Conservation (phyloP, 2,797 vertebrate species). For the Spatula clypeata region DNA sequence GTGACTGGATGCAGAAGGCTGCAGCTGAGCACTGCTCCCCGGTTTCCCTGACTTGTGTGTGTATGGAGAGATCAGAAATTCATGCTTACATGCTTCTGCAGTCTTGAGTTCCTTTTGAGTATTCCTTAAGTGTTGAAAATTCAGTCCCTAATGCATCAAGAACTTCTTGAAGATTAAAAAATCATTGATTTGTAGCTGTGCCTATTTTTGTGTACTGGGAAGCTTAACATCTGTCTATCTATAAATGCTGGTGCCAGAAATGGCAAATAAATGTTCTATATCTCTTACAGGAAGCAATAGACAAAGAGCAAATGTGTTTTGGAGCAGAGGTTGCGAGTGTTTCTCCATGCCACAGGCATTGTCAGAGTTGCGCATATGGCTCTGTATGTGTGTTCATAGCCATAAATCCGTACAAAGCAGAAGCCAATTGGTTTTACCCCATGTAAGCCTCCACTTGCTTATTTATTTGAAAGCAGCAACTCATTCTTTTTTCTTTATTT, state of each 20-base stretch:
- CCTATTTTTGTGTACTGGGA: background rate
- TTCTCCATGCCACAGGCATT: background rate
- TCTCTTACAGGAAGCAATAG: background rate
- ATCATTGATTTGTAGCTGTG: background rate
- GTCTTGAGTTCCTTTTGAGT: background rate
- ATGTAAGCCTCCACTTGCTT: background rate
- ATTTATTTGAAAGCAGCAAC: background rate
- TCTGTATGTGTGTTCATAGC: background rate
- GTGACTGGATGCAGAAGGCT: background rate
- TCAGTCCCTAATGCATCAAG: background rate
- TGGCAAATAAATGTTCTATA: background rate
- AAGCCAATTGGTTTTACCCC: background rate
- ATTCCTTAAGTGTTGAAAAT: background rate
- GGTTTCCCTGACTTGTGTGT: background rate
- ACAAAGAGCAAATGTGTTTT: background rate
- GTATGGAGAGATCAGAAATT: background rate
- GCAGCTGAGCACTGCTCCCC: background rate
- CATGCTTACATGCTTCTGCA: background rate
- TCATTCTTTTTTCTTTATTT: constrained; percentile 17
- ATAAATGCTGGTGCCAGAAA: background rate
- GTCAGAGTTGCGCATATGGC: background rate
- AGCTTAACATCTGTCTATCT: background rate
- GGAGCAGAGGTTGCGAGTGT: background rate
- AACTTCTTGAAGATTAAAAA: background rate
- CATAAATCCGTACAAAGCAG: background rate